Conservation (phyloP, 1,140 invertebrate species). For the Drosophila burlai region DNA sequence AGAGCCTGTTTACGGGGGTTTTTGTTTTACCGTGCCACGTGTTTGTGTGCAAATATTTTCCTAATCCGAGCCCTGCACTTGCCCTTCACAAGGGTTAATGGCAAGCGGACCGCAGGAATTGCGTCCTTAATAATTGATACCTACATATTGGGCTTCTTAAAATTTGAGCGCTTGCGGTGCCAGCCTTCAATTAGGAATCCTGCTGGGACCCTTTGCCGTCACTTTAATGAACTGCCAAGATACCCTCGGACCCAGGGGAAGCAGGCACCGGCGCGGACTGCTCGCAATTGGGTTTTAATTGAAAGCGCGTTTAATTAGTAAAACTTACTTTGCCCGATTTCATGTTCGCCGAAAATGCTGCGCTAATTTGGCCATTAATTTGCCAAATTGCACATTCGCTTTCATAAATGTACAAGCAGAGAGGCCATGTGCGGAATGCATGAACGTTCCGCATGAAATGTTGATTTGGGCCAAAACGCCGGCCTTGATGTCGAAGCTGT, state of each 20-base stretch:
- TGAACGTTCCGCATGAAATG: slow-evolving; percentile 28
- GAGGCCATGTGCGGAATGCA: slow-evolving; percentile 15
- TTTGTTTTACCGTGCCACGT: slow-evolving; percentile 48
- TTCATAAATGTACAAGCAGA: slow-evolving; percentile 49
- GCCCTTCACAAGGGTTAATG: not conserved
- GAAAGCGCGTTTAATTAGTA: slow-evolving; percentile 67
- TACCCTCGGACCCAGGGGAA: slow-evolving; percentile 8
- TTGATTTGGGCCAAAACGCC: slow-evolving; percentile 13
- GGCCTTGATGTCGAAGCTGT: slow-evolving; percentile 37
- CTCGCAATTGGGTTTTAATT: slow-evolving; percentile 58
- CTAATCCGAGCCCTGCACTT: slow-evolving; percentile 27
- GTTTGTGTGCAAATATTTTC: slow-evolving; percentile 56
- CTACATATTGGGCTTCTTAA: slow-evolving; percentile 21
- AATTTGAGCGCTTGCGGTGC: slow-evolving; percentile 9
- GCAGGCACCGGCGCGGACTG: not conserved
- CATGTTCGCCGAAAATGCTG: slow-evolving; percentile 34
- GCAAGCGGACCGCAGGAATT: slow-evolving; percentile 7
- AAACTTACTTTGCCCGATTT: slow-evolving; percentile 61
- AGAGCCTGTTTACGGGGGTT: not conserved
- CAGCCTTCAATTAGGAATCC: slow-evolving; percentile 30
- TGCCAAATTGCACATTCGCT: slow-evolving; percentile 59
- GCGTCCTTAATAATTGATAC: slow-evolving; percentile 51
- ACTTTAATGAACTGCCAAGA: slow-evolving; percentile 35
- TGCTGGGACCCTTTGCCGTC: slow-evolving; percentile 20
- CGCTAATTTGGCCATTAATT: slow-evolving; percentile 68